Conservation (phyloP, 53 echinoderm and acorn worm species). For the Patiria pectinifera region DNA sequence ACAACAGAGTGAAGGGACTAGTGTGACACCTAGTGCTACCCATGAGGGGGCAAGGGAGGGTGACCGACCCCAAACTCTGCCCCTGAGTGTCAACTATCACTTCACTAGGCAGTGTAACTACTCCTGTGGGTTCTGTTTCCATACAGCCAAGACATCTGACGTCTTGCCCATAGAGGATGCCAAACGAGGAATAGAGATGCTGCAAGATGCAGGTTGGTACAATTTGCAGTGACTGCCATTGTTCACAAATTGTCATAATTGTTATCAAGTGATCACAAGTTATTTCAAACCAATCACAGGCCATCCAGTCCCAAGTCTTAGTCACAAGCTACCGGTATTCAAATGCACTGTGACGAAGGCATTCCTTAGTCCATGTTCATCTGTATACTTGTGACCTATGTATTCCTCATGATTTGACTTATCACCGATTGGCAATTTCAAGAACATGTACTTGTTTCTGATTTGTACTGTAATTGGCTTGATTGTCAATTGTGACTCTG, state of each 20-base stretch:
- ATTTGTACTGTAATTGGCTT: too few relatives aligned
- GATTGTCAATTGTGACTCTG: too few relatives aligned
- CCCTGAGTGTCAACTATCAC: constrained; percentile 56
- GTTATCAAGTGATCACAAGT: too few relatives aligned
- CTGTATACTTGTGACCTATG: too few relatives aligned
- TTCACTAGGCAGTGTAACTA: constrained; percentile 61
- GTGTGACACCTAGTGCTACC: not conserved
- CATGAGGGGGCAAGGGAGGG: not conserved
- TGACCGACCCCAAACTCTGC: not conserved
- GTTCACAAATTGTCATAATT: not conserved
- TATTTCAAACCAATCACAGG: too few relatives aligned
- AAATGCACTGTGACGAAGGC: too few relatives aligned
- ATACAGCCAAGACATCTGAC: constrained; percentile 48
- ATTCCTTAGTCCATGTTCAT: too few relatives aligned
- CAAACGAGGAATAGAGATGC: constrained; percentile 42
- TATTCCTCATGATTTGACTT: too few relatives aligned
- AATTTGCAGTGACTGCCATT: not conserved
- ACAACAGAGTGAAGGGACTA: not conserved
- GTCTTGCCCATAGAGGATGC: constrained; percentile 48
- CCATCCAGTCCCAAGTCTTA: too few relatives aligned
- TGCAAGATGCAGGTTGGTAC: constrained; percentile 48
- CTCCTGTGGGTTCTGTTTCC: constrained; percentile 59
- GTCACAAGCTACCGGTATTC: too few relatives aligned
- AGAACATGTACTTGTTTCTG: too few relatives aligned
- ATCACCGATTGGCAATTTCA: too few relatives aligned